A percentile compares a stretch with the other conserved stretches of the same genome.
phyloP scores from a whole-genome alignment of 2,113 vertebrate genomes.

The Cariama cristata region DNA sequence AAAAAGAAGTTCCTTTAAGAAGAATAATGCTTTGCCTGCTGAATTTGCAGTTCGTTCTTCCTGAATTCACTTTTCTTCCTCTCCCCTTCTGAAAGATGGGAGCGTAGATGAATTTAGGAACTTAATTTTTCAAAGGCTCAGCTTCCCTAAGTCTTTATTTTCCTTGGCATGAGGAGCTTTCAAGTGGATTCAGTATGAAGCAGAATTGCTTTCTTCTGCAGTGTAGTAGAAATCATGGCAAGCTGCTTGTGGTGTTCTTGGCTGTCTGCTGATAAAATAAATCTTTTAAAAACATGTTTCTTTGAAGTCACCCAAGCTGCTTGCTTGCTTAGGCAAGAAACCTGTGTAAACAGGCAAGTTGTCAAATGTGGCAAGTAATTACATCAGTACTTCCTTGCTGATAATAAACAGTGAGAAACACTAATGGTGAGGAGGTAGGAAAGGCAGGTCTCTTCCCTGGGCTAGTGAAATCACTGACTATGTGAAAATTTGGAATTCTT shows the following conservation, averaged over 20 bases:
- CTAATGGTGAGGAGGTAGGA: background rate
- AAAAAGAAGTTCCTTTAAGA: background rate
- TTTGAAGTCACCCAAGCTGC: background rate
- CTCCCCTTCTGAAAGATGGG: background rate
- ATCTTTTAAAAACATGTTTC: background rate
- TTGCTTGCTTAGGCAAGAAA: background rate
- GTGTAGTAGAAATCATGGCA: background rate
- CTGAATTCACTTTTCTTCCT: background rate
- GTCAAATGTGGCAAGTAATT: background rate
- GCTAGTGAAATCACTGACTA: background rate
- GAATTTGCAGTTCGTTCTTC: background rate
- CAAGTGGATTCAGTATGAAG: background rate
- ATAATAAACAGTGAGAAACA: background rate
- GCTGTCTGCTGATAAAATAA: background rate
- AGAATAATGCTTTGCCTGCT: background rate
- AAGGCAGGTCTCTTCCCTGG: background rate
- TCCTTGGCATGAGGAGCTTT: background rate
- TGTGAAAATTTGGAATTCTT: background rate
- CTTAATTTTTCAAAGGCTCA: background rate
- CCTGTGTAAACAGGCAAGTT: background rate
- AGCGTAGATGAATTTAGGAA: background rate
- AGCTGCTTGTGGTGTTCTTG: background rate
- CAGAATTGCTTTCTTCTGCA: background rate
- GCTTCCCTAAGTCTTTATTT: background rate
- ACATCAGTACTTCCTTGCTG: background rate